A percentile compares a stretch with the other conserved stretches of the same genome.
These are phyloP conservation scores for Syndactyla subalaris DNA, from an alignment of 2,797 vertebrate species.

Conservation along the genomic window DNA sequence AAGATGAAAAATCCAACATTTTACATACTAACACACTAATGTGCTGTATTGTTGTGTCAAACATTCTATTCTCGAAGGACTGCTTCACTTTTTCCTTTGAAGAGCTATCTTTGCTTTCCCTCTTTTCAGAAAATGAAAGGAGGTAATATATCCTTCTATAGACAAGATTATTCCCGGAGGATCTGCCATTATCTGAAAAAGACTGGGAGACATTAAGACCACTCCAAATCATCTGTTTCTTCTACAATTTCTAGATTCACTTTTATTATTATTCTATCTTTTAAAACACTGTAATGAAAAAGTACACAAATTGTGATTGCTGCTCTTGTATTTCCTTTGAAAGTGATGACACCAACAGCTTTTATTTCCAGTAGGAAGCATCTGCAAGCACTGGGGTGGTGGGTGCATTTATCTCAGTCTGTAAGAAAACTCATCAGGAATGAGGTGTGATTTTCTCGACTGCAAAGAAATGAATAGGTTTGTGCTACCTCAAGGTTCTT, in stretches of 20 bases:
- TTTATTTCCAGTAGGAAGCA: neutral
- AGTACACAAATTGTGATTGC: neutral
- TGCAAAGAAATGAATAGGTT: neutral
- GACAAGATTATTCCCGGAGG: neutral
- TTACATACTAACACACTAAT: neutral
- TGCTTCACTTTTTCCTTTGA: slow-evolving; percentile 7
- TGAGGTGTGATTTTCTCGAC: neutral
- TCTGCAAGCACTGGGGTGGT: neutral
- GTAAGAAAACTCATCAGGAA: neutral
- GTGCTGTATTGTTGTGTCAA: neutral
- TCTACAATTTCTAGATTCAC: neutral
- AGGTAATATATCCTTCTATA: neutral
- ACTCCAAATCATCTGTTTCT: neutral
- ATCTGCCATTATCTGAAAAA: neutral
- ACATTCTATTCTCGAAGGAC: neutral
- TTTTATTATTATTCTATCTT: neutral
- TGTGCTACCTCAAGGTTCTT: neutral
- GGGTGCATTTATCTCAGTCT: neutral
- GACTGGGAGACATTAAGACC: neutral
- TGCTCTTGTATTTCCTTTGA: neutral
- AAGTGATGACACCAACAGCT: neutral
- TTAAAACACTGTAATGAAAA: neutral
- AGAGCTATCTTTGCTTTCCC: neutral
- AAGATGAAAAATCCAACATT: slow-evolving; percentile 32
- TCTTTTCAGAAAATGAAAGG: slow-evolving; percentile 9